phyloP scores from a whole-genome alignment of 1,140 invertebrate species.

The Druon quercuslanigerum region DNA sequence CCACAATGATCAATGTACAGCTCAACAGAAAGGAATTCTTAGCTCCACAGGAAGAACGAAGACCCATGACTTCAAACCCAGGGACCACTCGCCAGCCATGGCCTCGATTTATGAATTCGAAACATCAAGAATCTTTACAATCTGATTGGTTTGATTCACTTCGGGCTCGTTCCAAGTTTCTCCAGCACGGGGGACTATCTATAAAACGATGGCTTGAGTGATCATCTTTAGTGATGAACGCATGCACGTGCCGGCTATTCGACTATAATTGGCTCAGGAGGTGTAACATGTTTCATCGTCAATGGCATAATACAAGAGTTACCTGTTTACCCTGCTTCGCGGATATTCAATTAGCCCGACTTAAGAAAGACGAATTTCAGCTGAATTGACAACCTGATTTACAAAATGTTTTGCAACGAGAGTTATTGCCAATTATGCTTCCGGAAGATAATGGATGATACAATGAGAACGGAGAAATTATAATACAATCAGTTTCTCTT shows the following conservation, averaged over 20 bases:
- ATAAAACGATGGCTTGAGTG: constrained; percentile 10
- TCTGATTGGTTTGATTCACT: background rate
- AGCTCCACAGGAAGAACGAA: constrained; percentile 7
- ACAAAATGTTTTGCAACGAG: too few relatives aligned
- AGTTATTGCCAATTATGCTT: too few relatives aligned
- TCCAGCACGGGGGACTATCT: too few relatives aligned
- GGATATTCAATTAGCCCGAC: constrained; percentile 6
- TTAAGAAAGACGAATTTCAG: background rate
- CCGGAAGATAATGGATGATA: too few relatives aligned
- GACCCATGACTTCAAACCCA: background rate
- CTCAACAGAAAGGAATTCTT: background rate
- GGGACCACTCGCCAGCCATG: background rate
- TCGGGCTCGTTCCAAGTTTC: background rate
- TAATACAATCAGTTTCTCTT: too few relatives aligned
- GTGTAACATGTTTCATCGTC: constrained; percentile 2
- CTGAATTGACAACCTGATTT: too few relatives aligned
- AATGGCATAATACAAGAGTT: background rate
- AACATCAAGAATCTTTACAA: background rate
- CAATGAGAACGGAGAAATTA: too few relatives aligned
- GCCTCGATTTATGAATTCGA: background rate
- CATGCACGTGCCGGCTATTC: constrained; percentile 12
- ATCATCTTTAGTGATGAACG: constrained; percentile 5
- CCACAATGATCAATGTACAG: background rate
- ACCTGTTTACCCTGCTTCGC: constrained; percentile 3
- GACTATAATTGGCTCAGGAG: constrained; percentile 20